These are phyloP conservation scores for Drosophila barbarae DNA, from an alignment of 2,888 invertebrate species.

Conservation along the genomic window DNA sequence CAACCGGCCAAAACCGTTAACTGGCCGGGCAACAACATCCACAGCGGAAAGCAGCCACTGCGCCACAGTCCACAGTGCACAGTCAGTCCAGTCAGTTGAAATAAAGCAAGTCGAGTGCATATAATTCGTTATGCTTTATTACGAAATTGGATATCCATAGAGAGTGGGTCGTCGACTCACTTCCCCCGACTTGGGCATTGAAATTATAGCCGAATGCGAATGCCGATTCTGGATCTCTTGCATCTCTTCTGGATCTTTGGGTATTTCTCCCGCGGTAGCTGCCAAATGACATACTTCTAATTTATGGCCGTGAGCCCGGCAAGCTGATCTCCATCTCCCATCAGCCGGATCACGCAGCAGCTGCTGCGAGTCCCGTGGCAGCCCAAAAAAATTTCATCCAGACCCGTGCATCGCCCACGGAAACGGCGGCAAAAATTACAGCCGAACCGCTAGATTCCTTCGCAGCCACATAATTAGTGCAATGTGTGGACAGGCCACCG, in stretches of 20 bases:
- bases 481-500: constrained; percentile 67
- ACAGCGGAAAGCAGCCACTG: constrained; percentile 11
- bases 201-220: constrained; percentile 59
- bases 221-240: constrained; percentile 45
- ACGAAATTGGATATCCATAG: constrained; percentile 72
- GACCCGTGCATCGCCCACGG: constrained; percentile 57
- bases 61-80: constrained; percentile 13
- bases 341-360: constrained; percentile 23
- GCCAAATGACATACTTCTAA: constrained; percentile 73
- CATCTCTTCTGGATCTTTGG: constrained; percentile 23
- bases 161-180: constrained; percentile 46
- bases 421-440: constrained; percentile 60
- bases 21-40: constrained; percentile 46
- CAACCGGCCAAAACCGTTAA: constrained; percentile 68
- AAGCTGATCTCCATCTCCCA: constrained; percentile 24
- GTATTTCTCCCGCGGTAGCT: constrained; percentile 56
- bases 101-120: constrained; percentile 73
- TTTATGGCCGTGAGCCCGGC: constrained; percentile 55
- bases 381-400: constrained; percentile 26
- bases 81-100: constrained; percentile 49
- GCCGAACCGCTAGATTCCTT: constrained; percentile 51
- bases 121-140: constrained; percentile 75
- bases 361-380: not conserved
- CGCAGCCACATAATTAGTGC: constrained; percentile 62
- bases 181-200: constrained; percentile 42